Evolutionary conservation across 2,888 invertebrate genomes (phyloP), one percentile per base, ranked within the genome.

Genomic region (Mesodorylaimus sp.): DNA sequence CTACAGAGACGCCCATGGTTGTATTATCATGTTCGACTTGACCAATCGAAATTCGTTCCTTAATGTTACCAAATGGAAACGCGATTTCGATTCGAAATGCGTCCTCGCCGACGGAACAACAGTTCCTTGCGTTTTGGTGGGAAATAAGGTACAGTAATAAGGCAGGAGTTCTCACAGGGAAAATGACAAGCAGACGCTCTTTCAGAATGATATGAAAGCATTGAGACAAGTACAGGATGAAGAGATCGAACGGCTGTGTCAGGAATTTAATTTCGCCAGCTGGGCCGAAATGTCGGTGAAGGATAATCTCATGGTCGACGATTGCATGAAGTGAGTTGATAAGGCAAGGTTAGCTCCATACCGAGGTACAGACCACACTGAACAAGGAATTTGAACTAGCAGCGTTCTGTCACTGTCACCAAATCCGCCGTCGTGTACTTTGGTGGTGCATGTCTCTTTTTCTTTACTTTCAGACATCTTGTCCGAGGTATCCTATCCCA

Each of bases 261-360:
- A 71, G 57, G 73, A 74, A 48, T 70, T 73, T 57, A 73, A 73
- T 54, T 76, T 75, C 59, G 69, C 71, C 48, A 72, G 72, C 1
- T 75, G 75, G 75, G 75, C 74, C 51, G 75, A 75, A 59, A 74
- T 73, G 1, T 76, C 75, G 1, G 75, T 75, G 10, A 75, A 75
- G 60, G 74, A 75, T 57, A 74, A 75, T 46, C 66, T 74, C 36
- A 75, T 74, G 74, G 70, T 75, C 7, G 68, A 72, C 39, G 74
- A 75, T 59, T 71, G 73, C 3, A 74, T 75, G 73, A 70, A 69
- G 74, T 74, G 56, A 58, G 59, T 42, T n/a, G n/a, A n/a, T n/a
- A n/a, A n/a, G n/a, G n/a, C n/a, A n/a, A n/a, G n/a, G n/a, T n/a
- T n/a, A n/a, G n/a, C n/a, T n/a, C n/a, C n/a, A n/a, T n/a, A n/a